Evolutionary conservation across 2,797 vertebrate species (phyloP).

Genomic region (Luscinia luscinia): DNA sequence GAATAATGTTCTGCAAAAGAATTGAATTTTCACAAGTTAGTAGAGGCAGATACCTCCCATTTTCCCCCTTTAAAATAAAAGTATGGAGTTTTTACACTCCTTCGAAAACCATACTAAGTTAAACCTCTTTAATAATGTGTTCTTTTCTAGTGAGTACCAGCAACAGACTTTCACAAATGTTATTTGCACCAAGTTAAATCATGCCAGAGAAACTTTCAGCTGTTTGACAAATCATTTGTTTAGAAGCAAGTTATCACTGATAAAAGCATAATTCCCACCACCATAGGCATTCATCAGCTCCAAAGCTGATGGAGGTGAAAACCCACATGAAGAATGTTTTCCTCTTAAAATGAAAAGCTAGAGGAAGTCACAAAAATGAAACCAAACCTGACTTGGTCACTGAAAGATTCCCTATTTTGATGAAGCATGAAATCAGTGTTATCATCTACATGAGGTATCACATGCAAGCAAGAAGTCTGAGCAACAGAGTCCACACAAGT

Average conservation of each 20-base stretch:
- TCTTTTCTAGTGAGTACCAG: background rate
- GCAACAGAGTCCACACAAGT: conserved; percentile 40
- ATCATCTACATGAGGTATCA: conserved; percentile 2
- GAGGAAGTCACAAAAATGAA: background rate
- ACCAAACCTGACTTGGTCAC: background rate
- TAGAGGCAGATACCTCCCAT: background rate
- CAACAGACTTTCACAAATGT: conserved; percentile 1
- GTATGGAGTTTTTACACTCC: background rate
- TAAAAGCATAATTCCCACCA: background rate
- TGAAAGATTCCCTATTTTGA: conserved; percentile 35
- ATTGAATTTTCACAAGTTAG: background rate
- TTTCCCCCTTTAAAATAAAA: background rate
- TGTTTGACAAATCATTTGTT: background rate
- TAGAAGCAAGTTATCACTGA: background rate
- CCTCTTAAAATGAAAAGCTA: background rate
- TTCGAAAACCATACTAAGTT: background rate
- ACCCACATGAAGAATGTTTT: background rate
- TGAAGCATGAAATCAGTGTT: background rate
- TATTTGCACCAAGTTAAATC: conserved; percentile 37
- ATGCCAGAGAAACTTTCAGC: conserved; percentile 49
- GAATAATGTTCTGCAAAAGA: conserved; percentile 89
- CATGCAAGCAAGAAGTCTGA: conserved; percentile 66
- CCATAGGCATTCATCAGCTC: background rate
- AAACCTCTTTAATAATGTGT: background rate
- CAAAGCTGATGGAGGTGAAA: background rate